A percentile compares a stretch with the other conserved stretches of the same genome.
phyloP scores from a whole-genome alignment of 2,888 invertebrate species.

The Arge pagana region DNA sequence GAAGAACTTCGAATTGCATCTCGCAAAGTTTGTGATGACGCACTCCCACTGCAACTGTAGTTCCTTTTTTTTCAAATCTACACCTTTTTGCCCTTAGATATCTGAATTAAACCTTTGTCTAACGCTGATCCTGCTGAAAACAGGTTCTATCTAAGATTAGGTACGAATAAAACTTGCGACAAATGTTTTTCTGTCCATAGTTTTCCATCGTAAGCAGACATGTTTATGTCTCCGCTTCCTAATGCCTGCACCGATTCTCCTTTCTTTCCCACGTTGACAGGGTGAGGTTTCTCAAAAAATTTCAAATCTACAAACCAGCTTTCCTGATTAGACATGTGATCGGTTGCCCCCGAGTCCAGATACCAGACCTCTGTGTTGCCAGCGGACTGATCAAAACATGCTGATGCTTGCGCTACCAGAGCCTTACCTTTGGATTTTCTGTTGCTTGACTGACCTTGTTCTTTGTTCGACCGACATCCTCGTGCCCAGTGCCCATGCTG shows the following conservation, averaged over 20 bases:
- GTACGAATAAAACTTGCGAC: conserved; percentile 24
- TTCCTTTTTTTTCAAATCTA: conserved; percentile 8
- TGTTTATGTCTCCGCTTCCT: conserved; percentile 31
- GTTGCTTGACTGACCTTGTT: neutral
- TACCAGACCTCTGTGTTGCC: conserved; percentile 19
- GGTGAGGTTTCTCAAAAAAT: conserved; percentile 17
- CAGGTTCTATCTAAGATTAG: conserved; percentile 27
- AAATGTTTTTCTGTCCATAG: conserved; percentile 28
- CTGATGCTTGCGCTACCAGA: conserved; percentile 24
- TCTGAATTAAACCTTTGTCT: conserved; percentile 28
- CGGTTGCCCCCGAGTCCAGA: conserved; percentile 35
- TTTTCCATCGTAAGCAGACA: conserved; percentile 27
- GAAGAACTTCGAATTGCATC: neutral
- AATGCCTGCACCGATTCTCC: conserved; percentile 27
- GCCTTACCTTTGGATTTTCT: conserved; percentile 20
- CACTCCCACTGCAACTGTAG: neutral
- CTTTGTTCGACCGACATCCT: conserved; percentile 21
- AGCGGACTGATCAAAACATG: conserved; percentile 9
- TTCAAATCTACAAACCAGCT: conserved; percentile 29
- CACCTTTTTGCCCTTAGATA: conserved; percentile 25
- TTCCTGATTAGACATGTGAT: conserved; percentile 33
- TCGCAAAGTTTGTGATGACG: neutral
- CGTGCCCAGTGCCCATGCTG: conserved; percentile 31
- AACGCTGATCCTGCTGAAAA: conserved; percentile 27
- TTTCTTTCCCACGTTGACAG: conserved; percentile 26